Evolutionary conservation across 2,888 invertebrate genomes (phyloP).

Genomic region (Perithous albicinctus): DNA sequence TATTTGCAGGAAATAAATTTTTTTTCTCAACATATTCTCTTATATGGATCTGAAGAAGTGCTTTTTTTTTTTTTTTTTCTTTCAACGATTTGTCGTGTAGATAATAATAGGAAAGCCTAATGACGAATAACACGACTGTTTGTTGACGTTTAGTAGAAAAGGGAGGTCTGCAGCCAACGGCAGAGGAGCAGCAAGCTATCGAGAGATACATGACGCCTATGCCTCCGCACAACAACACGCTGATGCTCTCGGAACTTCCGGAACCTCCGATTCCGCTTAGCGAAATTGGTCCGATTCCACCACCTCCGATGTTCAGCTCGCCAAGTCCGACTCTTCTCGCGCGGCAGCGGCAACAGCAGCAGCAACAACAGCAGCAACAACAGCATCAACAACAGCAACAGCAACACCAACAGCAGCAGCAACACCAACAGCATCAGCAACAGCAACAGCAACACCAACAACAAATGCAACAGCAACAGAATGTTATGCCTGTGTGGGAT

Average conservation of each 20-base stretch:
- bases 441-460: constrained; percentile 31
- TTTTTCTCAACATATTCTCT: no score
- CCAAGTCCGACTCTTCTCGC: constrained; percentile 90
- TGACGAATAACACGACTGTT: background rate
- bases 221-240: constrained; percentile 82
- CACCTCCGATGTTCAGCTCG: constrained; percentile 98
- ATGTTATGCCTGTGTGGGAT: constrained; percentile 84
- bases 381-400: constrained; percentile 30
- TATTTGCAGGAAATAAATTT: no score
- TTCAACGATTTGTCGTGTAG: background rate
- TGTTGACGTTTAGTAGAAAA: constrained; percentile 75
- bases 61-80: no score
- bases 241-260: constrained; percentile 94
- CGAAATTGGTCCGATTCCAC: constrained; percentile 97
- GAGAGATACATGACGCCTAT: constrained; percentile 80
- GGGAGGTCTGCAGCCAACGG: constrained; percentile 76
- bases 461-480: constrained; percentile 48
- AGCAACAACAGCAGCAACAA: constrained; percentile 35
- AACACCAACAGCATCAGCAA: constrained; percentile 50
- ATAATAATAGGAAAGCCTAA: background rate
- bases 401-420: constrained; percentile 28
- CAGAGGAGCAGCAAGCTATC: constrained; percentile 80
- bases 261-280: constrained; percentile 96
- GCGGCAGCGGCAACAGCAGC: constrained; percentile 83
- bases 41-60: no score